Conservation (phyloP, 2,888 invertebrate genomes). For the Entomobrya proxima region DNA sequence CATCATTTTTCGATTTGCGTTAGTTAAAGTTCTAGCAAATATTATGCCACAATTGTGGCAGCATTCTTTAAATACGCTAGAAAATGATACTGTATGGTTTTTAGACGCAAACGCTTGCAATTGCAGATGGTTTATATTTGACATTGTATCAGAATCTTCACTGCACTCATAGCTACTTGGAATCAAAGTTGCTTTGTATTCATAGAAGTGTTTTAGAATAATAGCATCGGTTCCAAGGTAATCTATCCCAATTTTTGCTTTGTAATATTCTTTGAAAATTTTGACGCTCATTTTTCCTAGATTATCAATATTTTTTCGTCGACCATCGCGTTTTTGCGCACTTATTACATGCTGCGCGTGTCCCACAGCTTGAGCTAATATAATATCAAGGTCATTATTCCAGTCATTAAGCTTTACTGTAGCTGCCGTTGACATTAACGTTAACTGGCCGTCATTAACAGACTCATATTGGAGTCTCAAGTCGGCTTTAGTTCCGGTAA, state of each 20-base stretch:
- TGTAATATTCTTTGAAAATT: slow-evolving; percentile 29
- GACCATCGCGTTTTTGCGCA: slow-evolving; percentile 31
- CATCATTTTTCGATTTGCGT: neutral
- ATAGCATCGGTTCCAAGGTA: neutral
- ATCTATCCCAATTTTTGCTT: neutral
- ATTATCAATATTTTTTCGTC: slow-evolving; percentile 1
- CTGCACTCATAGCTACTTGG: neutral
- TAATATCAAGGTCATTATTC: neutral
- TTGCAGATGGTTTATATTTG: neutral
- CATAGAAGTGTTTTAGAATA: slow-evolving; percentile 26
- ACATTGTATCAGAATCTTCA: neutral
- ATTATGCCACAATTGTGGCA: slow-evolving; percentile 39
- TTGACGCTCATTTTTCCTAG: neutral
- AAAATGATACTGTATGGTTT: slow-evolving; percentile 5
- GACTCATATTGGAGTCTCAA: too few species aligned
- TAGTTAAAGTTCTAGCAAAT: neutral
- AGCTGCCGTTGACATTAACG: too few species aligned
- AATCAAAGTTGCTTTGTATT: neutral
- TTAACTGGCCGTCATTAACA: too few species aligned
- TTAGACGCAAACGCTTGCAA: neutral
- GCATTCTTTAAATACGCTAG: slow-evolving; percentile 17
- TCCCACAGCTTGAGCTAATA: neutral
- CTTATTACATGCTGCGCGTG: neutral
- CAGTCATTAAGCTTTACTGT: too few species aligned
- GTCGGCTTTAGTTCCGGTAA: too few species aligned